Evolutionary conservation across 1,140 invertebrate genomes (phyloP).

Genomic region (Bombus waltoni): DNA sequence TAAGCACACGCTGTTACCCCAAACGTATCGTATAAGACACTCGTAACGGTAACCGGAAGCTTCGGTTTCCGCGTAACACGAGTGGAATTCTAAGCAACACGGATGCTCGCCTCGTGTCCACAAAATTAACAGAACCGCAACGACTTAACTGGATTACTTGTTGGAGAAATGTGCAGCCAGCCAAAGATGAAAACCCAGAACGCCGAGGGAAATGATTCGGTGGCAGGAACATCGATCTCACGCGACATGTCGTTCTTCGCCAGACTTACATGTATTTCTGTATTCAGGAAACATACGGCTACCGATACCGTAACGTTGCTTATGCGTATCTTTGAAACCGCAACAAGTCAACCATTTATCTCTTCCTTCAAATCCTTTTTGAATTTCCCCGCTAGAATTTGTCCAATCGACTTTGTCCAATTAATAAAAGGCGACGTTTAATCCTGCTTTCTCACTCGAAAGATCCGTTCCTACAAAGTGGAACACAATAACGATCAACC

Average conservation of each 20-base stretch:
- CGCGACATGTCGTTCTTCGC: background rate
- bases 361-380: background rate
- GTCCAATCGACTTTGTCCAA: background rate
- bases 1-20: background rate
- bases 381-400: background rate
- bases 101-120: background rate
- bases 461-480: background rate
- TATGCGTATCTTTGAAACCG: background rate
- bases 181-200: slow-evolving; percentile 36
- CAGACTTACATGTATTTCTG: no score
- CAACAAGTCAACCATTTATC: background rate
- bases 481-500: background rate
- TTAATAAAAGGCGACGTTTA: background rate
- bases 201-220: slow-evolving; percentile 22
- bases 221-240: slow-evolving; percentile 10
- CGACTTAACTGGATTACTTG: slow-evolving; percentile 30
- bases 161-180: background rate
- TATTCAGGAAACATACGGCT: background rate
- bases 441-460: background rate
- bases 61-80: slow-evolving; percentile 12
- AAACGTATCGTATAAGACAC: background rate
- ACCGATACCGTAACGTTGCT: background rate
- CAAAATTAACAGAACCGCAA: slow-evolving; percentile 23
- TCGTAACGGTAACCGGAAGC: slow-evolving; percentile 22
- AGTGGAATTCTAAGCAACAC: slow-evolving; percentile 35